Conservation (phyloP, 2,113 vertebrate genomes). For the Paralichthys olivaceus region DNA sequence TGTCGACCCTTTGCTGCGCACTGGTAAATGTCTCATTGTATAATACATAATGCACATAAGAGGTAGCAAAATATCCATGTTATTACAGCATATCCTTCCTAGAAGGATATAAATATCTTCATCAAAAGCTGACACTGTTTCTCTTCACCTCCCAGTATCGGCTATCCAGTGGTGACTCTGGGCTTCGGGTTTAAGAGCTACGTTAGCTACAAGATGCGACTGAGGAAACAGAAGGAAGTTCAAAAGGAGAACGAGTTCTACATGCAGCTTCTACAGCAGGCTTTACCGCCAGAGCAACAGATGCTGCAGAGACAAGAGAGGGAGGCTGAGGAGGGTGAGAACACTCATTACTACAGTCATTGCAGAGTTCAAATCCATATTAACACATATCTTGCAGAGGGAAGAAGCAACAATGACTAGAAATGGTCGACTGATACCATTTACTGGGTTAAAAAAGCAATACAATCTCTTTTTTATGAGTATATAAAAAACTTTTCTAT, state of each 20-base stretch:
- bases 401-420: background rate
- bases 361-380: background rate
- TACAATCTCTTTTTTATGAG: no score
- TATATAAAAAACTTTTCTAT: background rate
- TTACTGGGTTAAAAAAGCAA: no score
- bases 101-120: background rate
- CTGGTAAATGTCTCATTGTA: conserved; percentile 80
- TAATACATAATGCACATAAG: background rate
- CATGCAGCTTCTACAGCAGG: conserved; percentile 98
- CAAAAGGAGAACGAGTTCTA: conserved; percentile 99
- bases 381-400: background rate
- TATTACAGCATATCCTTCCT: background rate
- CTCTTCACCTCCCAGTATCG: conserved; percentile 84
- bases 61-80: background rate
- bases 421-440: background rate
- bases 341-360: background rate
- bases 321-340: conserved; percentile 95
- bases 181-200: conserved; percentile 99
- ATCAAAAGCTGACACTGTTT: background rate
- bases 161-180: conserved; percentile 98
- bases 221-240: conserved; percentile 97
- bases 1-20: conserved; percentile 98
- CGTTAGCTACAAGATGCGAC: conserved; percentile 97
- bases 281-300: conserved; percentile 95
- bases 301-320: conserved; percentile 96